Evolutionary conservation across 2,113 vertebrate species (phyloP).

Genomic region (Camelus dromedarius): DNA sequence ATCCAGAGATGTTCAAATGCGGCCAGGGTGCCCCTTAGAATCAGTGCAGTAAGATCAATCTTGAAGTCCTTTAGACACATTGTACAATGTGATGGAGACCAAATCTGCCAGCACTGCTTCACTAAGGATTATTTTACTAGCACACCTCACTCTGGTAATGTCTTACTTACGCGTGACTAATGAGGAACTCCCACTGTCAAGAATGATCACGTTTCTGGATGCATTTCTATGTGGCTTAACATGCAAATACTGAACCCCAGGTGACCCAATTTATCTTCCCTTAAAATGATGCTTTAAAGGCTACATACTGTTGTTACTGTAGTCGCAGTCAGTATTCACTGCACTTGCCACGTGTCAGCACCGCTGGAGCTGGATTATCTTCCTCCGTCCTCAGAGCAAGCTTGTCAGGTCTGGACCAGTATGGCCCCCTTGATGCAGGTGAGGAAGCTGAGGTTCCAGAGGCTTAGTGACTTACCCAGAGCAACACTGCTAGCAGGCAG

Average conservation of each 20-base stretch:
- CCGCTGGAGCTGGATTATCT: neutral
- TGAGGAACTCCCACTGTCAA: neutral
- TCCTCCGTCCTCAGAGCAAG: neutral
- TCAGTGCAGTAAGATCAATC: neutral
- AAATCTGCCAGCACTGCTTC: neutral
- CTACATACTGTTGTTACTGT: neutral
- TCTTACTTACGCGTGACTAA: neutral
- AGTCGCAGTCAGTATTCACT: neutral
- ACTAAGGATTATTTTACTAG: neutral
- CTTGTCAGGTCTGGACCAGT: neutral
- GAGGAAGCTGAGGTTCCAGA: neutral
- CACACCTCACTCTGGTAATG: neutral
- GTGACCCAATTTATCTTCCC: neutral
- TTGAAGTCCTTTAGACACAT: neutral
- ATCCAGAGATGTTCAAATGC: neutral
- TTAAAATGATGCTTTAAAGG: neutral
- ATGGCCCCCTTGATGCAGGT: neutral
- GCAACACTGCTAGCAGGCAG: neutral
- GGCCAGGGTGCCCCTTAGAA: neutral
- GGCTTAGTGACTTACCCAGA: neutral
- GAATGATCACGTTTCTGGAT: constrained; percentile 1
- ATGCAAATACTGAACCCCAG: neutral
- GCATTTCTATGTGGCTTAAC: neutral
- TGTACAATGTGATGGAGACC: neutral
- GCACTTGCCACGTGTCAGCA: neutral